Evolutionary conservation across 2,113 vertebrate genomes (phyloP).

Genomic region (Dromaius novaehollandiae): DNA sequence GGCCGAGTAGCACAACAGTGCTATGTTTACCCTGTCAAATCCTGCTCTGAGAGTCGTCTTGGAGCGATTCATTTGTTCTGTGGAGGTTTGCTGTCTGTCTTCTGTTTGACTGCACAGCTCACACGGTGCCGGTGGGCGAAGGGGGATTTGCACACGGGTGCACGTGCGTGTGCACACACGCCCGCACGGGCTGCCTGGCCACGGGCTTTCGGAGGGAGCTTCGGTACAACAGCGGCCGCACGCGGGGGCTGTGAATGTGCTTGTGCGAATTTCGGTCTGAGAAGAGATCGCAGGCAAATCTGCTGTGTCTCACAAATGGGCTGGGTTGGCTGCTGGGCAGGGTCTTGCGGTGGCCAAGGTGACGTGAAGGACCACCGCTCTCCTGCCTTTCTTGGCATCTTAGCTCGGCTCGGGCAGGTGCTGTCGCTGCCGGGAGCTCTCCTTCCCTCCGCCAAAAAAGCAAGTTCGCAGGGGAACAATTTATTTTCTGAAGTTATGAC

Average conservation of each 20-base stretch:
- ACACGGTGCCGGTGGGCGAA: background rate
- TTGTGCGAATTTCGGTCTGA: fast-evolving
- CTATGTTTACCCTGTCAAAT: background rate
- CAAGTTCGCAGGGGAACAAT: background rate
- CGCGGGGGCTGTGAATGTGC: background rate
- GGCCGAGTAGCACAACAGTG: background rate
- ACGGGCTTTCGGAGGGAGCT: fast-evolving
- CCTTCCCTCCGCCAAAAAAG: no score
- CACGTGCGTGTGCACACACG: fast-evolving
- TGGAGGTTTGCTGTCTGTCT: background rate
- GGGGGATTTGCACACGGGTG: background rate
- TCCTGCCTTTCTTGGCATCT: background rate
- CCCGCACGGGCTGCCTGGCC: fast-evolving
- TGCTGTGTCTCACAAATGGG: background rate
- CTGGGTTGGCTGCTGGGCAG: background rate
- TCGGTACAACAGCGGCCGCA: background rate
- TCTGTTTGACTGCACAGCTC: background rate
- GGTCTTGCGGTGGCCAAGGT: background rate
- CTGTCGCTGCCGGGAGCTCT: background rate
- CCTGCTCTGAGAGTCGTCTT: background rate
- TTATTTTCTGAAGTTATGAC: fast-evolving
- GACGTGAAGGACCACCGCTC: fast-evolving
- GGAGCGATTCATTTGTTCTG: background rate
- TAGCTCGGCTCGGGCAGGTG: background rate
- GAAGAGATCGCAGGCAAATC: fast-evolving